phyloP scores from a whole-genome alignment of 1,140 invertebrate genomes.

The Trichomalopsis sarcophagae region DNA sequence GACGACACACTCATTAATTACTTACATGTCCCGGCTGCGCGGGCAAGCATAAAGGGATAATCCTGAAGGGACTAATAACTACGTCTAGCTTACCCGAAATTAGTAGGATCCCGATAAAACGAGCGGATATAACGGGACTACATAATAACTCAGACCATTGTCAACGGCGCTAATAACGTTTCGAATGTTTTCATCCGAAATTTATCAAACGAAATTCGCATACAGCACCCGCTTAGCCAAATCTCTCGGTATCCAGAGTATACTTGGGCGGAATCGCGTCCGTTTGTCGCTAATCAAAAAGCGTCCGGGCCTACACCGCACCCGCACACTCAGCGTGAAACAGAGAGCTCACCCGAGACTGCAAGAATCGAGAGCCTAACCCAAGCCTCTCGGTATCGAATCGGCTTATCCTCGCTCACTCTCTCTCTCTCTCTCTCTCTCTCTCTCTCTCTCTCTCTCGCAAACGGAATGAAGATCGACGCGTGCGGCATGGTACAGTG shows the following conservation, averaged over 20 bases:
- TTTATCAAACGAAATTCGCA: no score
- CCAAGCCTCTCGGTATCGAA: conserved; percentile 15
- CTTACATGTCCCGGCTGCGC: neutral
- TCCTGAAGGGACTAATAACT: conserved; percentile 34
- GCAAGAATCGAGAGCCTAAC: neutral
- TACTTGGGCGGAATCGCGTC: neutral
- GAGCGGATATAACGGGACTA: neutral
- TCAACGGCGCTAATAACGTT: neutral
- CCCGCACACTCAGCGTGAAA: neutral
- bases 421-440: no score
- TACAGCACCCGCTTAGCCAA: neutral
- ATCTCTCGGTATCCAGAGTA: neutral
- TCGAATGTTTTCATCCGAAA: neutral
- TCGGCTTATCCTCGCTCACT: conserved; percentile 33
- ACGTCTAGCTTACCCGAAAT: conserved; percentile 3
- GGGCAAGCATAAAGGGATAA: conserved; percentile 23
- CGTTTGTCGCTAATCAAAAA: conserved; percentile 28
- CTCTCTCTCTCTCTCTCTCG: no score
- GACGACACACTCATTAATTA: conserved; percentile 21
- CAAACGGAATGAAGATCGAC: conserved; percentile 21
- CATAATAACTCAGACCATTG: neutral
- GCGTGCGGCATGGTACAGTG: neutral
- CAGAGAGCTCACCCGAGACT: neutral
- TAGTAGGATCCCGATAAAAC: conserved; percentile 26
- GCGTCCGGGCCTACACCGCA: neutral